These are phyloP conservation scores for Tympanuchus pallidicinctus DNA, from an alignment of 2,113 vertebrate species.

Conservation along the genomic window DNA sequence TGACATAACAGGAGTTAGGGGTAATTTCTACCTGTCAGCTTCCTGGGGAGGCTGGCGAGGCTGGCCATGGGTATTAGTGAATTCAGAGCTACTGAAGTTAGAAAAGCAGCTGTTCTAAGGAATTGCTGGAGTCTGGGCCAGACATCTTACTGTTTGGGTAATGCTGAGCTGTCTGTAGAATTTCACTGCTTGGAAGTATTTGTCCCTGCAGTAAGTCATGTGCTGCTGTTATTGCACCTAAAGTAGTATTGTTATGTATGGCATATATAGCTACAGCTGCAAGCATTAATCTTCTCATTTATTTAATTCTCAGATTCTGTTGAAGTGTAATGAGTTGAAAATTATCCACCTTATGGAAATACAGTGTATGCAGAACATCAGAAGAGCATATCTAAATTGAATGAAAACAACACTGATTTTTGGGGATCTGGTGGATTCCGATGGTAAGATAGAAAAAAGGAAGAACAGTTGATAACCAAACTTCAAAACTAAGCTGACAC, in stretches of 20 bases:
- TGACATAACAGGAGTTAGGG: not conserved
- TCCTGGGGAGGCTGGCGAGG: not conserved
- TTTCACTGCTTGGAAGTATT: not conserved
- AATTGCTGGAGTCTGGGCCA: not conserved
- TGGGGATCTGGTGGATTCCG: not conserved
- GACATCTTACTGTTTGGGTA: not conserved
- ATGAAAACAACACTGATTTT: not conserved
- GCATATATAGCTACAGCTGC: not conserved
- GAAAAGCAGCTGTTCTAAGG: not conserved
- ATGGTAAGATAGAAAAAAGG: not conserved
- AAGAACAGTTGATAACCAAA: not conserved
- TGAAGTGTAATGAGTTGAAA: not conserved
- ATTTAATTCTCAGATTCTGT: slow-evolving; percentile 27
- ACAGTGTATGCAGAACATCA: not conserved
- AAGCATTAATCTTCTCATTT: not conserved
- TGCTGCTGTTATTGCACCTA: not conserved
- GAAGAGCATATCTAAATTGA: not conserved
- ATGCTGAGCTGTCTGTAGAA: not conserved
- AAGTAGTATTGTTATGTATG: not conserved
- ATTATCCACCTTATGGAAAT: not conserved
- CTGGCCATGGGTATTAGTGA: not conserved
- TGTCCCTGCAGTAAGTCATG: not conserved
- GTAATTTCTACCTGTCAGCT: not conserved
- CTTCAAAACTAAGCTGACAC: not conserved
- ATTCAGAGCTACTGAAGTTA: not conserved